A percentile compares a stretch with the other conserved stretches of the same genome.
Evolutionary conservation across 92 coral and sea anemone species (phyloP).

Genomic region (Pocillopora meandrina): DNA sequence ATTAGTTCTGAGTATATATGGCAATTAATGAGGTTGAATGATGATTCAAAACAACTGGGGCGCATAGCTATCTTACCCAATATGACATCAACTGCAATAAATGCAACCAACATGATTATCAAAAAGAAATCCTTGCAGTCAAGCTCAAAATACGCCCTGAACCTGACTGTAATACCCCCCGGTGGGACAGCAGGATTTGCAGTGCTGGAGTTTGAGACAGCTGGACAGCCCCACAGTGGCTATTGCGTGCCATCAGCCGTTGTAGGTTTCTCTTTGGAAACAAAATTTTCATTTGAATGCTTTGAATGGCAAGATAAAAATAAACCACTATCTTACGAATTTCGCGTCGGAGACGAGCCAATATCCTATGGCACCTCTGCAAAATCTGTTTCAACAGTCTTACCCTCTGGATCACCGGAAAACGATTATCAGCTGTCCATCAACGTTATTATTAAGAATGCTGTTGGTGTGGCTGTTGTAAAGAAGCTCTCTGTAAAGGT

Average conservation of each 20-base stretch:
- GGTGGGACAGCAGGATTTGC: neutral
- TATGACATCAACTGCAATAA: constrained; percentile 4
- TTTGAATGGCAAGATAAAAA: constrained; percentile 8
- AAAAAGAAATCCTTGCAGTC: neutral
- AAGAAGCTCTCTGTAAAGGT: neutral
- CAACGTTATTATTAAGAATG: neutral
- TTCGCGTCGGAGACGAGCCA: neutral
- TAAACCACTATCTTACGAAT: neutral
- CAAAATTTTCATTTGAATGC: neutral
- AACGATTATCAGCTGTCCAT: neutral
- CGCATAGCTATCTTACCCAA: neutral
- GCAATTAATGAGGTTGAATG: neutral
- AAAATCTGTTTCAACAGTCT: neutral
- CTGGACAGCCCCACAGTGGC: neutral
- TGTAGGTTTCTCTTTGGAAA: neutral
- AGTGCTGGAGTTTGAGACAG: neutral
- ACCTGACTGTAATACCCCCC: neutral
- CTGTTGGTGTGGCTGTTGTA: neutral
- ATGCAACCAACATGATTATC: constrained; percentile 7
- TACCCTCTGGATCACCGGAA: neutral
- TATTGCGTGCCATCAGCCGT: neutral
- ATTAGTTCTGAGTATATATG: neutral
- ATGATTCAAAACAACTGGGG: neutral
- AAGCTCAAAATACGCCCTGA: neutral
- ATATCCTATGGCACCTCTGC: neutral